phyloP scores from a whole-genome alignment of 2,797 vertebrate species.

The Myripristis murdjan region DNA sequence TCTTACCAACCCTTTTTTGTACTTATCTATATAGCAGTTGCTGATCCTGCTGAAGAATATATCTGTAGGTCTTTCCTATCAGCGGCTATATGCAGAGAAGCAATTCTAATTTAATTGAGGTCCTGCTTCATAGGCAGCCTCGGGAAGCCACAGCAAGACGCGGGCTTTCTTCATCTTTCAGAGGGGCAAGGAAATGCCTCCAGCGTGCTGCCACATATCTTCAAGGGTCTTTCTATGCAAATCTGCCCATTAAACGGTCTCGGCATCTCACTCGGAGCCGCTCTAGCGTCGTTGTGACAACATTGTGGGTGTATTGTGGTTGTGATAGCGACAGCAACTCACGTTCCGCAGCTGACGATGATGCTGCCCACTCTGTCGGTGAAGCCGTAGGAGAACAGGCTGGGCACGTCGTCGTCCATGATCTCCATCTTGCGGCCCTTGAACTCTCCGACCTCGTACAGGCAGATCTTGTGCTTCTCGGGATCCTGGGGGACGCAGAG shows the following conservation, averaged over 20 bases:
- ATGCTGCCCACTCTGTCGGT: constrained; percentile 89
- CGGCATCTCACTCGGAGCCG: background rate
- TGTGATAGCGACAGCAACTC: constrained; percentile 48
- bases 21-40: constrained; percentile 11
- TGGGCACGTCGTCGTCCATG: constrained; percentile 90
- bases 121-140: background rate
- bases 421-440: constrained; percentile 92
- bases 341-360: constrained; percentile 86
- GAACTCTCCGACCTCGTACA: constrained; percentile 88
- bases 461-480: constrained; percentile 86
- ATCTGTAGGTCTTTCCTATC: too few species aligned
- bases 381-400: constrained; percentile 89
- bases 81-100: background rate
- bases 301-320: background rate
- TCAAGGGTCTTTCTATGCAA: background rate
- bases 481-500: constrained; percentile 69
- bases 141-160: constrained; percentile 1
- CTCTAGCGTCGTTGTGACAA: background rate
- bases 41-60: constrained; percentile 5
- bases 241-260: background rate
- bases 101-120: background rate
- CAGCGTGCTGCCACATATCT: background rate
- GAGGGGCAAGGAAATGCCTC: background rate
- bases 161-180: background rate
- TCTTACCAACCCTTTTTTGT: too few species aligned